A percentile compares a stretch with the other conserved stretches of the same genome.
Evolutionary conservation across 2,888 invertebrate genomes (phyloP).

Genomic region (Phytoseiulus persimilis): DNA sequence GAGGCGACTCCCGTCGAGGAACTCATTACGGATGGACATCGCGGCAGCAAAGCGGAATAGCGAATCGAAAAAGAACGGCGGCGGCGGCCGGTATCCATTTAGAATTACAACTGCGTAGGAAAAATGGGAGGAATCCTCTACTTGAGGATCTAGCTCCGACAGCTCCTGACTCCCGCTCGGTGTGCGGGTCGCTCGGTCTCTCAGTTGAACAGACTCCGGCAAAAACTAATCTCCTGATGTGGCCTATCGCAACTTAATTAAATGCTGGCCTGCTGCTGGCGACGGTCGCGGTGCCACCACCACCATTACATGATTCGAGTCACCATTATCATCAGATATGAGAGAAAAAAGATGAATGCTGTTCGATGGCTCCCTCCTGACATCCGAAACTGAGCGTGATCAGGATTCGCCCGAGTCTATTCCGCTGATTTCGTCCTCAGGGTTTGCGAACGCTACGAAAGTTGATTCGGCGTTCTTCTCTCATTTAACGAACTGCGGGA

Average conservation of each 20-base stretch:
- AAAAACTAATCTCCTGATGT: not conserved
- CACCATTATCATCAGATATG: not conserved
- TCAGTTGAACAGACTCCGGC: not conserved
- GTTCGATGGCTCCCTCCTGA: not conserved
- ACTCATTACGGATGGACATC: not conserved
- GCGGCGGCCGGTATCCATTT: not conserved
- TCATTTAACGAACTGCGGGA: too few species aligned
- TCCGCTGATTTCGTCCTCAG: too few species aligned
- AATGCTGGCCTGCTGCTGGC: not conserved
- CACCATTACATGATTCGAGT: not conserved
- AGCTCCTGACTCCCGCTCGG: not conserved
- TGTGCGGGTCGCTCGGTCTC: not conserved
- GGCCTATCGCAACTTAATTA: constrained; percentile 5
- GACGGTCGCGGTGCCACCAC: not conserved
- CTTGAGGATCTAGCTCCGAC: not conserved
- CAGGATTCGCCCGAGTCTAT: not conserved
- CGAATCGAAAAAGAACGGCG: not conserved
- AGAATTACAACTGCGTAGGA: not conserved
- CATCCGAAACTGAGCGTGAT: not conserved
- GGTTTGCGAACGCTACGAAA: too few species aligned
- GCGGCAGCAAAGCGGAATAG: not conserved
- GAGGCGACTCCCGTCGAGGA: not conserved
- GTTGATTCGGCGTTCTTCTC: too few species aligned
- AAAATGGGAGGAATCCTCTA: not conserved
- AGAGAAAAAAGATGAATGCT: not conserved